Base-by-base conservation (phyloP, 2,888 invertebrate genomes). In the Girardia tigrina region DNA sequence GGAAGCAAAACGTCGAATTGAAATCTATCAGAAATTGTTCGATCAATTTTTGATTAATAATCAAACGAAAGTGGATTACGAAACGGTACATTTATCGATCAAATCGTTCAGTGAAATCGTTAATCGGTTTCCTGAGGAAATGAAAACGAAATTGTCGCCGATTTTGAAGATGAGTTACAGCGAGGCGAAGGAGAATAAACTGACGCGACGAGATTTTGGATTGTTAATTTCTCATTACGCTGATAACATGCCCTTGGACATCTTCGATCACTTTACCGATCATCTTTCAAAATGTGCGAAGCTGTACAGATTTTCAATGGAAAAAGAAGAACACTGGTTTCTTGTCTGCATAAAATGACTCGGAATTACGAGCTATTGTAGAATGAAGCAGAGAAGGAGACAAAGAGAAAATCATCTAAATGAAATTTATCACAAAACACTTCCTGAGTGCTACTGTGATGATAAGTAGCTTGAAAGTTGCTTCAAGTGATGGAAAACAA, bases 201-300 rank as follows among this genome's bases (percentile, higher is more conserved):
- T 56, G n/a, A 23, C 20, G n/a, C 4, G 56, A 56, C n/a, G 16
- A 36, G 36, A 36, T 36, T 36, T 36, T 36, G 36, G 36, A 12
- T 36, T 36, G 36, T 71, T 71, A 27, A 71, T 71, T 12, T 27
- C 27, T 2, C 71, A 27, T 27, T 71, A 75, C 36, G 29, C 71
- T 8, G 81, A 81, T 12, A 79, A 80, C 4, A 78, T 83, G 76
- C 79, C 81, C 0, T 77, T 77, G 16, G 80, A 81, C 28, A 77
- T 82, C 73, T 83, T 82, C 80, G 81, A 83, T 28, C 79, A 81
- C 73, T 82, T 83, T 73, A 79, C 82, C 80, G 69, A 77, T 2
- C 84, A 84, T 78, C 78, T 84, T 80, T 76, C 79, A 4, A 80
- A 80, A 14, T 83, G 83, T 79, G 82, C 84, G 12, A 74, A 77